Base-by-base conservation (phyloP, 2,888 invertebrate species). In the Anagyrus pseudococci region DNA sequence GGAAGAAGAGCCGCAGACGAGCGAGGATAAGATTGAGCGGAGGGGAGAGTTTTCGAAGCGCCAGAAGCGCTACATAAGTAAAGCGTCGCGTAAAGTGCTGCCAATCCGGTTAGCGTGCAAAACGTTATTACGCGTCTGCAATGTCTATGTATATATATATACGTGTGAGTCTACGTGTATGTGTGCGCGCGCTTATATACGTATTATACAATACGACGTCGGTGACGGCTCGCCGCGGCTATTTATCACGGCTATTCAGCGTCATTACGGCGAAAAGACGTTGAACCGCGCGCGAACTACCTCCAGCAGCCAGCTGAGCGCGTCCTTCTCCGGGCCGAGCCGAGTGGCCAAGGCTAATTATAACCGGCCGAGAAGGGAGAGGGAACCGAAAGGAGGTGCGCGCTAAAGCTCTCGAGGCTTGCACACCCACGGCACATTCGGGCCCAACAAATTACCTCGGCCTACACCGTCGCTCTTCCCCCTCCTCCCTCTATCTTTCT, bases 181-280 rank as follows among this genome's bases (percentile, higher is more conserved):
- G 29, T 29, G 10, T 29, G 10, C 6, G 29, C 10, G n/a, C n/a
- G n/a, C n/a, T n/a, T n/a, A n/a, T n/a, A n/a, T n/a, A n/a, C n/a
- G n/a, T n/a, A n/a, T n/a, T n/a, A n/a, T n/a, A n/a, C n/a, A n/a
- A n/a, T n/a, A n/a, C n/a, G 10, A 10, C 29, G 29, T 29, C 8
- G 13, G 20, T 4, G 19, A 13, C 4, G 13, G 29, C 48, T 33
- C 41, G 25, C 23, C 17, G 23, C 43, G 58, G 62, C 63, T 59
- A 62, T 64, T 62, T 65, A 66, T 61, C 64, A 62, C 61, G 58
- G 67, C 59, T 49, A 59, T 62, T 64, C 58, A 67, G 64, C 56
- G 60, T 62, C 67, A 58, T 62, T 58, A 66, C 64, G 67, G 57
- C 53, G 64, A 47, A 61, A n/a, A 64, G 62, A 64, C 64, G 67